Conservation (phyloP, 2,888 invertebrate species). For the Acanthosoma haemorrhoidale region DNA sequence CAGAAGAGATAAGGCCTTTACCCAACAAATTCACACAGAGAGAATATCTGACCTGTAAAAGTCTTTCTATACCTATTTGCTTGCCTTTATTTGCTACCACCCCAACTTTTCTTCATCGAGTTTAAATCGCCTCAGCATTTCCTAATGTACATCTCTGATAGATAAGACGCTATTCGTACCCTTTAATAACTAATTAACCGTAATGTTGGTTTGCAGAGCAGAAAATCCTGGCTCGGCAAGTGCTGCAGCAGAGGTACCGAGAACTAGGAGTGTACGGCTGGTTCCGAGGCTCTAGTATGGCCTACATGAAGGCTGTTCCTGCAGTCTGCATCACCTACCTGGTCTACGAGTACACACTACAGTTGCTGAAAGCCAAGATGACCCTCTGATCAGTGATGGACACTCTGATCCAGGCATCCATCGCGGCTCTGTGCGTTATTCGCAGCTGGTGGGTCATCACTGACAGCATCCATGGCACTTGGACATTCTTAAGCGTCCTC, state of each 20-base stretch:
- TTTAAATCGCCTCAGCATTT: too few species aligned
- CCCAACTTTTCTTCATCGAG: too few species aligned
- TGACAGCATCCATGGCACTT: neutral
- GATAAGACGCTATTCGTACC: too few species aligned
- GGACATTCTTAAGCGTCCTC: neutral
- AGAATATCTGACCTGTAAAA: too few species aligned
- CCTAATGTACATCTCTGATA: too few species aligned
- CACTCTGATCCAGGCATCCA: neutral
- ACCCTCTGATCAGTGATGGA: slow-evolving; percentile 57
- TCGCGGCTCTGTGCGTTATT: neutral
- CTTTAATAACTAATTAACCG: too few species aligned
- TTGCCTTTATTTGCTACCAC: too few species aligned
- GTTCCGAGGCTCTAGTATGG: slow-evolving; percentile 3
- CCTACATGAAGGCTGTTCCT: slow-evolving; percentile 50
- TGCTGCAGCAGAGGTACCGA: neutral
- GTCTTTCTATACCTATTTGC: too few species aligned
- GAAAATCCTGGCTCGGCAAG: neutral
- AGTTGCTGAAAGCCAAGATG: slow-evolving; percentile 85
- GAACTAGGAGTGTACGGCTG: neutral
- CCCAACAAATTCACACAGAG: too few species aligned
- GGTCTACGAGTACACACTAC: slow-evolving; percentile 89
- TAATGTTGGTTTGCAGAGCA: neutral
- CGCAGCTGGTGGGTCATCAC: neutral
- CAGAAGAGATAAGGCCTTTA: too few species aligned
- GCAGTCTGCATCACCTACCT: slow-evolving; percentile 98